Evolutionary conservation across 2,888 invertebrate genomes (phyloP).

Genomic region (Drosophila paranaensis): DNA sequence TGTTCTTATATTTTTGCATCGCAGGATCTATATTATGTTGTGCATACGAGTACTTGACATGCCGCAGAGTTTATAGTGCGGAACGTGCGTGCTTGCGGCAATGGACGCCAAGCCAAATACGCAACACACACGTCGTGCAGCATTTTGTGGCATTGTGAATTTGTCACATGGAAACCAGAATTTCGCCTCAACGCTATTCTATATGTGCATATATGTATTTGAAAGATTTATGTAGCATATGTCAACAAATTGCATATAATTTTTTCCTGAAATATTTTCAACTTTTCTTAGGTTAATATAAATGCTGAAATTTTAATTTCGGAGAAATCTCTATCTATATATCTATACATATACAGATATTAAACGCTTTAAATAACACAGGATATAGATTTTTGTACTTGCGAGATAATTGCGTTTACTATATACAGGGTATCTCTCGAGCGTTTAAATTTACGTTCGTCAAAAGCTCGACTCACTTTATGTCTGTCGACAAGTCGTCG

Average conservation of each 20-base stretch:
- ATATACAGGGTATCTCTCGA: neutral
- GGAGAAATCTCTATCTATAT: too few species aligned
- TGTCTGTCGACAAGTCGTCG: conserved; percentile 9
- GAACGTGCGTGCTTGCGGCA: conserved; percentile 55
- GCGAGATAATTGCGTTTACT: neutral
- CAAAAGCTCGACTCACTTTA: neutral
- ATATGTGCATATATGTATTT: neutral
- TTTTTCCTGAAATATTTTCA: neutral
- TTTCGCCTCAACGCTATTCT: neutral
- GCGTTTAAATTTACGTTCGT: neutral
- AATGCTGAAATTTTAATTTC: too few species aligned
- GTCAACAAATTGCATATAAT: too few species aligned
- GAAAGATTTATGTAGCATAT: neutral
- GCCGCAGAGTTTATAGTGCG: conserved; percentile 73
- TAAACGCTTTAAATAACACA: too few species aligned
- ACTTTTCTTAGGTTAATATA: too few species aligned
- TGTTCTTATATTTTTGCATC: conserved; percentile 19
- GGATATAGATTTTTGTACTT: too few species aligned
- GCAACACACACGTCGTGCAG: conserved; percentile 15
- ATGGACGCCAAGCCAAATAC: conserved; percentile 25
- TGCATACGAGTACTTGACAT: conserved; percentile 58
- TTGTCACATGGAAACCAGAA: conserved; percentile 5
- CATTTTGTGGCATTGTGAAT: conserved; percentile 21
- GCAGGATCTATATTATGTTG: conserved; percentile 25
- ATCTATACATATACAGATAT: too few species aligned